Base-by-base conservation (phyloP, 2,797 vertebrate species). In the Synaphobranchus kaupii region DNA sequence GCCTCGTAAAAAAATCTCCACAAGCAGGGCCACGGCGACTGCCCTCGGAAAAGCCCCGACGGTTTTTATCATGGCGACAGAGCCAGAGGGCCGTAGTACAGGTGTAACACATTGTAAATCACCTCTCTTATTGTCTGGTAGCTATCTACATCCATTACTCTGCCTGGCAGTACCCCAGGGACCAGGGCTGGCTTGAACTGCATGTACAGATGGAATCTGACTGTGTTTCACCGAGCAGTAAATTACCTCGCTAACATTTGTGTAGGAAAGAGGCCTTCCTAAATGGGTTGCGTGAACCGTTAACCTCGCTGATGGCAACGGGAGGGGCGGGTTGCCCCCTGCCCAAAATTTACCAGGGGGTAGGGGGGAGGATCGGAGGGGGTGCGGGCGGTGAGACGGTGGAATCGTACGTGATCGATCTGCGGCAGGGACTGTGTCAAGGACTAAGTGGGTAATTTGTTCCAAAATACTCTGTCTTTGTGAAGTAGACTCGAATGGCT, bases 201-300 rank as follows among this genome's bases (percentile, higher is more conserved):
- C 78, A 81, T 85, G 88, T 90, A 87, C 89, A 90, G 88, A 90
- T 91, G 90, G 89, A 90, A 90, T 87, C 81, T 87, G 85, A 89
- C 89, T 87, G 88, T 89, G 89, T 90, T 89, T 90, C 84, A 56
- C 90, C 89, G 90, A 90, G 90, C 91, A 90, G 90, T 90, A 91
- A 90, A 91, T 90, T 90, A 91, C 87, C 89, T 88, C 52, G 56
- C 88, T 85, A 89, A 86, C 90, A 89, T 91, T 90, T 88, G 85
- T 89, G 86, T 71, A 87, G 89, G 73, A 73, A 86, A 87, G 73
- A 68, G 80, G 82, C 87, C 84, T 52, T 81, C 68, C 87, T 88
- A 90, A 89, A 87, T 88, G 89, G 86, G 86, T 84, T 85, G 83
- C 13, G 80, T 73, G 54, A 87, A 82, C 84, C 73, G 90, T 89